These are phyloP conservation scores for Notarius lentiginosus DNA, from an alignment of 2,113 vertebrate genomes.

Conservation along the genomic window DNA sequence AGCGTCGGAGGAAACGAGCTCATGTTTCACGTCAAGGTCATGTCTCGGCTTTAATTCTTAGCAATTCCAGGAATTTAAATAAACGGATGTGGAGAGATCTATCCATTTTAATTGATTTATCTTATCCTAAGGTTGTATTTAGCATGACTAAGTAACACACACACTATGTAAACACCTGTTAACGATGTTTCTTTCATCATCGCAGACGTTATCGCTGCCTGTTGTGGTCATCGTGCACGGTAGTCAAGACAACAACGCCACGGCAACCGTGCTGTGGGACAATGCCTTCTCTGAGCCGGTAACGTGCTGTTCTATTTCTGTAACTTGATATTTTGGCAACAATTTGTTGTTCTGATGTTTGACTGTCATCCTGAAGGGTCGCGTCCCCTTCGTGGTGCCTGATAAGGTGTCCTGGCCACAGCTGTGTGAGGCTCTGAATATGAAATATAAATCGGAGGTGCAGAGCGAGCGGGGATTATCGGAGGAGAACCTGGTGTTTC, in stretches of 20 bases:
- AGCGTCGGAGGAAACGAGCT: constrained; percentile 92
- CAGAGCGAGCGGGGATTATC: constrained; percentile 86
- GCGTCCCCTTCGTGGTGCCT: constrained; percentile 88
- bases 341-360: background rate
- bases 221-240: constrained; percentile 95
- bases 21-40: constrained; percentile 94
- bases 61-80: background rate
- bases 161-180: background rate
- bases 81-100: no score
- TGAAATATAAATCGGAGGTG: constrained; percentile 93
- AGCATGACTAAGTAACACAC: background rate
- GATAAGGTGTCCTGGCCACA: constrained; percentile 89
- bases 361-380: constrained; percentile 69
- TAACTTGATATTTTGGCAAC: background rate
- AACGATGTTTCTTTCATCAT: background rate
- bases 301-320: constrained; percentile 52
- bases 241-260: constrained; percentile 96
- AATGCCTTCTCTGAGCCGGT: constrained; percentile 92
- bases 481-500: constrained; percentile 88
- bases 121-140: background rate
- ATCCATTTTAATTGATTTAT: no score
- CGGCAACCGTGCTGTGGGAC: constrained; percentile 93
- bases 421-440: constrained; percentile 88
- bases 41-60: background rate
- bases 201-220: constrained; percentile 88